Conservation (phyloP, 1,140 invertebrate genomes). For the Nephila pilipes region DNA sequence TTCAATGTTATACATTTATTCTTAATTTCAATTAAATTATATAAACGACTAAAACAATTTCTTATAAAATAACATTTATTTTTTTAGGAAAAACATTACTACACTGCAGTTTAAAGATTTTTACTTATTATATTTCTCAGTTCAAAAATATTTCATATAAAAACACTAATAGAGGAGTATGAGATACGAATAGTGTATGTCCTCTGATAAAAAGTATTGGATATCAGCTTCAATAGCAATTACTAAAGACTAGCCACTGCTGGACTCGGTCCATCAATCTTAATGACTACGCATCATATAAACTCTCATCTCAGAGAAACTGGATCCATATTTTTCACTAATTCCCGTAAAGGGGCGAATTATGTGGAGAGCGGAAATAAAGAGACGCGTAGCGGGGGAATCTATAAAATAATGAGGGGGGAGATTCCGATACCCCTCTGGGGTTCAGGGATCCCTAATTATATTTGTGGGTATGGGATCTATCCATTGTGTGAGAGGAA, state of each 20-base stretch:
- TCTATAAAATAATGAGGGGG: slow-evolving; percentile 1
- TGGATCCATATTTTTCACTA: slow-evolving; percentile 6
- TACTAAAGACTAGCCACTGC: background rate
- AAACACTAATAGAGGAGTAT: no score
- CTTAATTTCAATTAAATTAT: no score
- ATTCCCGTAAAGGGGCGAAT: background rate
- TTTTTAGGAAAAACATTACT: no score
- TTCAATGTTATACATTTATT: no score
- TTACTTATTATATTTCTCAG: no score
- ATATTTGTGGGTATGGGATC: background rate
- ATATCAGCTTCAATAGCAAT: background rate
- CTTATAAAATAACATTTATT: no score
- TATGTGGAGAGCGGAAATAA: background rate
- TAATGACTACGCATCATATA: background rate
- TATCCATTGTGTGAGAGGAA: background rate
- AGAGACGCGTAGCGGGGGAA: background rate
- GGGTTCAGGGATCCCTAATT: background rate
- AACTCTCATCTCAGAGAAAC: background rate
- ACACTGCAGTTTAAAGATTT: no score
- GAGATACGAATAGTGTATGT: background rate
- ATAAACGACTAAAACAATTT: no score
- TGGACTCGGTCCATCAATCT: background rate
- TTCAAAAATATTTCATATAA: no score
- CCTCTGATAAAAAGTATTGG: background rate
- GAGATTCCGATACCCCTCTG: background rate